Conservation (phyloP, 2,113 vertebrate species). For the Bufo gargarizans region DNA sequence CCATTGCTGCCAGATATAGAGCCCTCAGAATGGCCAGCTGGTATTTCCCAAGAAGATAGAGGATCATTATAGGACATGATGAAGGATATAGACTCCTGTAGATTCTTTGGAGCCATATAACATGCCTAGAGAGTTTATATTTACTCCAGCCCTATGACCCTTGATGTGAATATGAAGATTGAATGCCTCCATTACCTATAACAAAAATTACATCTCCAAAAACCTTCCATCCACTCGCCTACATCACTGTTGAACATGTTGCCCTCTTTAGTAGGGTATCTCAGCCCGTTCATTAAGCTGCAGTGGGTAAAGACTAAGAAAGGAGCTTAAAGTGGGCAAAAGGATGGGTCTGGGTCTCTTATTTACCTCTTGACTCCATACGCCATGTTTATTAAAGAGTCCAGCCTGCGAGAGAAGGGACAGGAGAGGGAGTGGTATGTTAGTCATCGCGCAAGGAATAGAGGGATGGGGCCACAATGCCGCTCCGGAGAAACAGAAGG, state of each 20-base stretch:
- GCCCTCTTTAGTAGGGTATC: constrained; percentile 6
- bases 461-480: constrained; percentile 8
- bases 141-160: background rate
- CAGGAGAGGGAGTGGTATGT: constrained; percentile 79
- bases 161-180: background rate
- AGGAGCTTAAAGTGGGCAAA: constrained; percentile 8
- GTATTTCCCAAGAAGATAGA: background rate
- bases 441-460: constrained; percentile 65
- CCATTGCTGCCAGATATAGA: background rate
- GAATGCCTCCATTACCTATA: background rate
- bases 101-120: background rate
- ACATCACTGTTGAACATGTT: background rate
- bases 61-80: background rate
- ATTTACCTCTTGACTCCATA: constrained; percentile 97
- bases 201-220: background rate
- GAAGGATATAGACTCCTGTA: background rate
- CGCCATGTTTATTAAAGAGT: constrained; percentile 98
- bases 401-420: constrained; percentile 86
- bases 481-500: background rate
- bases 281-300: constrained; percentile 39
- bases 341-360: constrained; percentile 61
- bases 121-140: background rate
- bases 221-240: background rate
- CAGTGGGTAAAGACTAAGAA: constrained; percentile 37
- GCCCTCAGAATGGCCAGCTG: background rate